A percentile compares a stretch with the other conserved stretches of the same genome.
phyloP scores from a whole-genome alignment of 2,888 invertebrate genomes.

The Troides aeacus region DNA sequence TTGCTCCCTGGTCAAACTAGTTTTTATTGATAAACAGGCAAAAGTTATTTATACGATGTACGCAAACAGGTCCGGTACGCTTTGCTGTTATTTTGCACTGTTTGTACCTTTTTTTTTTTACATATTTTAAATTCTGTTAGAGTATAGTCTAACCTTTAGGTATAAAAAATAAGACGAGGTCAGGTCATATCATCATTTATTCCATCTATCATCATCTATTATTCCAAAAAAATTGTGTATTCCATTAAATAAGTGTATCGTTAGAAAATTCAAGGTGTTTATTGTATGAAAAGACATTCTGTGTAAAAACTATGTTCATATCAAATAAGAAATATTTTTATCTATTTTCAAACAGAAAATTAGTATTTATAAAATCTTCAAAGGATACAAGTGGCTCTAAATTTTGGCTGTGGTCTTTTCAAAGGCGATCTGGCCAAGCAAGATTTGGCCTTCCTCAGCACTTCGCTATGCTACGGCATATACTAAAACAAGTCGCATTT shows the following conservation, averaged over 20 bases:
- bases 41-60: slow-evolving; percentile 17
- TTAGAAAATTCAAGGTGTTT: neutral
- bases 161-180: neutral
- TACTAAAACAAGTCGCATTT: too few relatives aligned
- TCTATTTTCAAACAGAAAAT: too few relatives aligned
- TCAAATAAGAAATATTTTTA: too few relatives aligned
- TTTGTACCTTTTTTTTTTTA: slow-evolving; percentile 1
- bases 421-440: too few relatives aligned
- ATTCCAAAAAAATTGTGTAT: too few relatives aligned
- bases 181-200: too few relatives aligned
- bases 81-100: slow-evolving; percentile 20
- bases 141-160: slow-evolving; percentile 7
- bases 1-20: slow-evolving; percentile 25
- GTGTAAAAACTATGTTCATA: neutral
- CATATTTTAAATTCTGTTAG: slow-evolving; percentile 17
- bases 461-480: too few relatives aligned
- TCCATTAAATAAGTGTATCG: neutral
- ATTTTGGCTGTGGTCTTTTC: too few relatives aligned
- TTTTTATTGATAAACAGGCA: slow-evolving; percentile 28
- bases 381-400: too few relatives aligned
- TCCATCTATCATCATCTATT: too few relatives aligned
- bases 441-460: too few relatives aligned
- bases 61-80: slow-evolving; percentile 16
- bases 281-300: neutral
- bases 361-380: too few relatives aligned